A percentile compares a stretch with the other conserved stretches of the same genome.
These are phyloP conservation scores for Papilio xuthus DNA, from an alignment of 1,140 invertebrate species.

Conservation along the genomic window DNA sequence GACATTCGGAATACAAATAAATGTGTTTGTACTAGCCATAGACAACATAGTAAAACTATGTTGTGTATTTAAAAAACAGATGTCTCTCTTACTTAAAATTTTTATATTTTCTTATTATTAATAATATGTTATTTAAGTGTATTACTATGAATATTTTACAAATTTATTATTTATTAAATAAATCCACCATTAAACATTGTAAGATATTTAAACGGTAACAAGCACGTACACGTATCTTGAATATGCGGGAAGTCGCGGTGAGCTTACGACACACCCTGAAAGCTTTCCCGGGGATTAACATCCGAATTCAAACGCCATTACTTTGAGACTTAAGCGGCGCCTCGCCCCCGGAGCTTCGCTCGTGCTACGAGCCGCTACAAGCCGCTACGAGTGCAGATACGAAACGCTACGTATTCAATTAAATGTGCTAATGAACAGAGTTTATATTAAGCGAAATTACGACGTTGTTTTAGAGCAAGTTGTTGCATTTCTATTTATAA, in stretches of 20 bases:
- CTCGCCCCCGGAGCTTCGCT: background rate
- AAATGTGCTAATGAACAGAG: slow-evolving; percentile 28
- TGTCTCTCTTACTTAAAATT: background rate
- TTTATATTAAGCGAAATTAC: slow-evolving; percentile 20
- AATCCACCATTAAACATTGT: background rate
- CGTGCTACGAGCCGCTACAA: background rate
- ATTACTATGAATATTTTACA: background rate
- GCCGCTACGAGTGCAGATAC: background rate
- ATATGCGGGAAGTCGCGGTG: slow-evolving; percentile 19
- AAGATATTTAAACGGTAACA: background rate
- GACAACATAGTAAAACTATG: background rate
- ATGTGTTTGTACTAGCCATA: background rate
- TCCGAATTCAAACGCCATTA: slow-evolving; percentile 28
- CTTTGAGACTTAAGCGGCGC: slow-evolving; percentile 11
- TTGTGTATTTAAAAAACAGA: background rate
- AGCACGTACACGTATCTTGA: background rate
- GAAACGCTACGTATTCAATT: slow-evolving; percentile 27
- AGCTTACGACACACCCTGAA: slow-evolving; percentile 29
- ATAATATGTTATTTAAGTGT: too few relatives aligned
- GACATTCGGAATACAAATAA: background rate
- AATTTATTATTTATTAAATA: background rate
- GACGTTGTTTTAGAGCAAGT: slow-evolving; percentile 2
- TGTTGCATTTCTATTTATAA: background rate
- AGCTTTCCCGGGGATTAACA: slow-evolving; percentile 32
- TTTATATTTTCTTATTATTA: too few relatives aligned